Base-by-base conservation (phyloP, 2,888 invertebrate genomes). In the Galeruca laticollis region DNA sequence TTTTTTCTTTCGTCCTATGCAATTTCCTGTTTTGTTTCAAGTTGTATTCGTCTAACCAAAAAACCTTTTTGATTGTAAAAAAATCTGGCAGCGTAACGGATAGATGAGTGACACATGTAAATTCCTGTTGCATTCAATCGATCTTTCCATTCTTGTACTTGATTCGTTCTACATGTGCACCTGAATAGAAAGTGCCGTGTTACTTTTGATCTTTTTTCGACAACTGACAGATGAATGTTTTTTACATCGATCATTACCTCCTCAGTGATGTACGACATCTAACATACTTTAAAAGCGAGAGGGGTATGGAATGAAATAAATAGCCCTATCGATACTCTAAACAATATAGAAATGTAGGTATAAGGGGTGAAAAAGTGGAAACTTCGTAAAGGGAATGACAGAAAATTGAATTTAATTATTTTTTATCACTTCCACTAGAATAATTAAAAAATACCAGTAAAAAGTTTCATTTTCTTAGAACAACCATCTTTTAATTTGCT, bases 51-150 rank as follows among this genome's bases (percentile, higher is more conserved):
- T 52, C 21, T 8, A n/a, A 5, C 5, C 52, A 21, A 26, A 52
- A 52, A 52, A 11, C 26, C 11, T 37, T 37, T 37, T 52, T 2
- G 8, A 52, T 11, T 11, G 26, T n/a, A 60, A 67, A 37, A 51
- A 54, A 20, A 31, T 71, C 37, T 40, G 15, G 35, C 47, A 72
- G 60, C 76, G 73, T 72, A 47, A 68, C 74, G 74, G 68, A 76
- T 73, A 69, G 69, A 62, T 74, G 74, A 76, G 62, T 76, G 76
- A 74, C 76, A 72, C 68, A 74, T 73, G 74, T 70, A 76, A 74
- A 74, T 73, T 65, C 63, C 40, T 72, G 61, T 69, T 56, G 61
- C 62, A 62, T 56, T 51, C 43, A 57, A 43, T 68, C 63, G 33
- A 51, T 40, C 49, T 57, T 37, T 60, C 49, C 35, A 37, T 15